Percentiles rank a stretch among this genome's conserved stretches.
phyloP scores from a whole-genome alignment of 2,797 vertebrate genomes.

The Pampus argenteus region DNA sequence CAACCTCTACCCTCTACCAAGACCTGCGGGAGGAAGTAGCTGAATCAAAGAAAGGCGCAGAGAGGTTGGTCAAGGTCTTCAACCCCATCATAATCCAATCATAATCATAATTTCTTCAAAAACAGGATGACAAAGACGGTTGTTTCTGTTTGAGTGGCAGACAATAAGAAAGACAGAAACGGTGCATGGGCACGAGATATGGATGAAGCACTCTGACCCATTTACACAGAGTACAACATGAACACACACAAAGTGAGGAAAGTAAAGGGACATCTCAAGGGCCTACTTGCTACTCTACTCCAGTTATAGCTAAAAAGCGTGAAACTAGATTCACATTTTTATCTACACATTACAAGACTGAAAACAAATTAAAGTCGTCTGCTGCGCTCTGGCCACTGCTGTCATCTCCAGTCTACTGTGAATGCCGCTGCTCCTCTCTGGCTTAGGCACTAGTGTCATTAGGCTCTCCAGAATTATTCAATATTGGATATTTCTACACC shows the following conservation, averaged over 20 bases:
- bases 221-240: background rate
- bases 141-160: background rate
- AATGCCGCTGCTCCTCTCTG: constrained; percentile 16
- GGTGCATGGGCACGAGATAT: too few species aligned
- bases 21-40: constrained; percentile 6
- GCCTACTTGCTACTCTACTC: background rate
- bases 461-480: constrained; percentile 33
- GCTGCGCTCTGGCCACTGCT: background rate
- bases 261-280: constrained; percentile 3
- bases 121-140: background rate
- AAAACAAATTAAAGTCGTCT: constrained; percentile 32
- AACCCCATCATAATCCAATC: background rate
- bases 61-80: constrained; percentile 30
- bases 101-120: background rate
- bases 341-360: constrained; percentile 15
- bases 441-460: constrained; percentile 28
- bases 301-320: constrained; percentile 19
- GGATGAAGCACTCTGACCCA: background rate
- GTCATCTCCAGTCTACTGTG: constrained; percentile 25
- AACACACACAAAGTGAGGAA: background rate
- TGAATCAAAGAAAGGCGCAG: background rate
- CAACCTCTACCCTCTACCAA: background rate
- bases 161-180: background rate
- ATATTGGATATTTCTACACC: constrained; percentile 36
- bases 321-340: constrained; percentile 33